A percentile compares a stretch with the other conserved stretches of the same genome.
phyloP scores from a whole-genome alignment of 2,888 invertebrate genomes.

The Chirona hameri region DNA sequence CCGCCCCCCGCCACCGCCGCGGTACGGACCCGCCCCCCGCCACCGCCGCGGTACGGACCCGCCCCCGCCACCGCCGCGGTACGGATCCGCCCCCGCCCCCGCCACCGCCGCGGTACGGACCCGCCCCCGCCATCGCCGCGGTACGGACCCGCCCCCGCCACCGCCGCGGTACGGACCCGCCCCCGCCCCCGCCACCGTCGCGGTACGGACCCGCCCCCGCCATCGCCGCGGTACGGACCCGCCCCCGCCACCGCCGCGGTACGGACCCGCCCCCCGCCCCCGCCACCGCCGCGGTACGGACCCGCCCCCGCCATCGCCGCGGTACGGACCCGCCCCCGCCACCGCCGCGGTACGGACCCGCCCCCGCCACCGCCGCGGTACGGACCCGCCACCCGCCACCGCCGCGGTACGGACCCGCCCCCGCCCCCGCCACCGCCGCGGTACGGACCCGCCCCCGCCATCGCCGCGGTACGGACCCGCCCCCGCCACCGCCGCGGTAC shows the following conservation, averaged over 20 bases:
- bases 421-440: neutral
- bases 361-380: neutral
- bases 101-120: neutral
- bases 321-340: neutral
- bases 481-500: neutral
- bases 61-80: neutral
- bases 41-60: neutral
- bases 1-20: neutral
- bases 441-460: neutral
- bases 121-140: neutral
- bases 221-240: neutral
- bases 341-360: neutral
- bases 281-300: neutral
- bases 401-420: neutral
- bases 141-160: neutral
- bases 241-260: neutral
- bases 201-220: neutral
- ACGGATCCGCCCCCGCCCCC: neutral
- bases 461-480: neutral
- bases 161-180: neutral
- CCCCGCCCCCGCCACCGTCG: neutral
- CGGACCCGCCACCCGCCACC: neutral
- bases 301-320: neutral
- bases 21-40: neutral
- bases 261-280: neutral